phyloP scores from a whole-genome alignment of 1,140 invertebrate species.

The Ooceraea biroi region DNA sequence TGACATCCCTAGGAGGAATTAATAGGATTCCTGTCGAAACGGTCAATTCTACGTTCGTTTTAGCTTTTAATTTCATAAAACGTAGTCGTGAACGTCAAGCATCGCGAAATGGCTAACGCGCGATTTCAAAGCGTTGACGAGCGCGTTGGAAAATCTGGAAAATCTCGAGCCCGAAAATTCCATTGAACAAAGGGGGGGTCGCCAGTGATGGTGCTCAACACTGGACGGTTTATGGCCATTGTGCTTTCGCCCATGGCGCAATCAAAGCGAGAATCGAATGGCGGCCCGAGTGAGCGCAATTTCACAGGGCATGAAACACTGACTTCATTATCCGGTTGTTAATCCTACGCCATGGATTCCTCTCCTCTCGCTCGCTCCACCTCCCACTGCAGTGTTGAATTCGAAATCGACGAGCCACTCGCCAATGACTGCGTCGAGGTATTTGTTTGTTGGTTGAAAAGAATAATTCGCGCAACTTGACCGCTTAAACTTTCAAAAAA shows the following conservation, averaged over 20 bases:
- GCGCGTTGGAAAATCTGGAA: constrained; percentile 75
- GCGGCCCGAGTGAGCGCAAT: constrained; percentile 82
- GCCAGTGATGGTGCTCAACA: constrained; percentile 63
- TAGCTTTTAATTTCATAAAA: constrained; percentile 52
- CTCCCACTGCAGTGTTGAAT: constrained; percentile 43
- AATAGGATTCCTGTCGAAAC: constrained; percentile 24
- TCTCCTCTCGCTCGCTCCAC: constrained; percentile 45
- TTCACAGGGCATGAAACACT: constrained; percentile 87
- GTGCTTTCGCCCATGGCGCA: constrained; percentile 80
- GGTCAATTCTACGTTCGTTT: constrained; percentile 41
- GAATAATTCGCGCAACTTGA: neutral
- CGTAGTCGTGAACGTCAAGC: constrained; percentile 40
- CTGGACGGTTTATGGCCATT: constrained; percentile 82
- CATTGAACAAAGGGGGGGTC: constrained; percentile 31
- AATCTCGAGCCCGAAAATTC: constrained; percentile 75
- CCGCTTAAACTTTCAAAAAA: constrained; percentile 1
- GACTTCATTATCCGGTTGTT: constrained; percentile 86
- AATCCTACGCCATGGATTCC: constrained; percentile 77
- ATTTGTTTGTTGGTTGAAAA: constrained; percentile 21
- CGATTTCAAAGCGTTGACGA: constrained; percentile 62
- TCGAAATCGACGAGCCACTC: constrained; percentile 43
- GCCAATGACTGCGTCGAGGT: constrained; percentile 1
- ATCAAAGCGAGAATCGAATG: constrained; percentile 86
- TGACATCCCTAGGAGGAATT: neutral
- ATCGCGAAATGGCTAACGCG: constrained; percentile 62